Percentiles rank a stretch among this genome's conserved stretches.
Evolutionary conservation across 2,888 invertebrate species (phyloP).

Genomic region (Sycophila texana): DNA sequence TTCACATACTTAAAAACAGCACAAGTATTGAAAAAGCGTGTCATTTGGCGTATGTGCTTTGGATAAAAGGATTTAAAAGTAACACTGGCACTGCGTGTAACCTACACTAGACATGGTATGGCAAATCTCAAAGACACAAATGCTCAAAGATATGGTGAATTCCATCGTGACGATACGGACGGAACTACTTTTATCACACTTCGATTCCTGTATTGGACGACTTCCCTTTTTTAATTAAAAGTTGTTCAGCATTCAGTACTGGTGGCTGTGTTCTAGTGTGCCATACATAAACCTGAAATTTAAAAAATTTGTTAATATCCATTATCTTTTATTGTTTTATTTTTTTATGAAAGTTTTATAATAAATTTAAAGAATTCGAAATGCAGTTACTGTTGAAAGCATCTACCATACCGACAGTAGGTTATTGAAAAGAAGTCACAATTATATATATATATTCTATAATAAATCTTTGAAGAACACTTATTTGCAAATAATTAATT

Average conservation of each 20-base stretch:
- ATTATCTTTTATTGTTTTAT: background rate
- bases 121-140: slow-evolving; percentile 54
- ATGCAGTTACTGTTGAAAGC: background rate
- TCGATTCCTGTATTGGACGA: slow-evolving; percentile 80
- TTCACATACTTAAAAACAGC: slow-evolving; percentile 35
- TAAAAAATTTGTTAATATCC: background rate
- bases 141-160: slow-evolving; percentile 38
- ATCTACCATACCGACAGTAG: slow-evolving; percentile 42
- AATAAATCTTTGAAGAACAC: background rate
- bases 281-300: slow-evolving; percentile 92
- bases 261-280: slow-evolving; percentile 97
- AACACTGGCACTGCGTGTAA: slow-evolving; percentile 56
- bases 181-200: slow-evolving; percentile 74
- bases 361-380: background rate
- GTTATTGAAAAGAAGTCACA: background rate
- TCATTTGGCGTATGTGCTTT: slow-evolving; percentile 49
- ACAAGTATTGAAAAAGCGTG: slow-evolving; percentile 48
- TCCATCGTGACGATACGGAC: slow-evolving; percentile 47
- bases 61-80: slow-evolving; percentile 53
- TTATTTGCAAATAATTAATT: slow-evolving; percentile 69
- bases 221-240: slow-evolving; percentile 78
- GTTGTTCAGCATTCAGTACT: slow-evolving; percentile 83
- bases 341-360: slow-evolving; percentile 72
- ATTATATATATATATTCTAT: background rate
- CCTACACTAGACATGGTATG: slow-evolving; percentile 52